These are phyloP conservation scores for Cephonodes hylas DNA, from an alignment of 2,888 invertebrate species.

Conservation along the genomic window DNA sequence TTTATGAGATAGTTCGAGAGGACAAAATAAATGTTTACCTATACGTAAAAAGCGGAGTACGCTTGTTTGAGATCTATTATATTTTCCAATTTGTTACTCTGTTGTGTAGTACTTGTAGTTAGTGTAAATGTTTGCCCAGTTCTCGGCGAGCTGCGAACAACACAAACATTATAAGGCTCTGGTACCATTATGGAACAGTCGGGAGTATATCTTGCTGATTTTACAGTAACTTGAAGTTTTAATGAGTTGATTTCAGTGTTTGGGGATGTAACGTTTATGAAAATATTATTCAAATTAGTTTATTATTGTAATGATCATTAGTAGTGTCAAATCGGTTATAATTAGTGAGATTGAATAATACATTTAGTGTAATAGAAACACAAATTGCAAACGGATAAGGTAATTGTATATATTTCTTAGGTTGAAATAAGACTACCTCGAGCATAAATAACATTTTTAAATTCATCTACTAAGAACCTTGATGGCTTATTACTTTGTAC, in stretches of 20 bases:
- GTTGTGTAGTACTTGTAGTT: background rate
- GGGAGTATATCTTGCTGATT: constrained; percentile 46
- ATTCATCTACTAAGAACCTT: constrained; percentile 35
- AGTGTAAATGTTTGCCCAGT: background rate
- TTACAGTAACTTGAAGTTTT: constrained; percentile 54
- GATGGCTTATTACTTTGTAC: constrained; percentile 20
- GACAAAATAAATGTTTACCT: constrained; percentile 42
- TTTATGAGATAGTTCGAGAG: constrained; percentile 57
- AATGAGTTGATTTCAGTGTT: constrained; percentile 56
- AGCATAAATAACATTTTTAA: constrained; percentile 34
- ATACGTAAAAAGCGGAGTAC: constrained; percentile 17
- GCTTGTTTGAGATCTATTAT: constrained; percentile 11
- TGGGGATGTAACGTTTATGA: constrained; percentile 29
- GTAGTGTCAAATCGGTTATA: background rate
- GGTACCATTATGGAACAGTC: constrained; percentile 48
- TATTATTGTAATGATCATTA: too few species aligned
- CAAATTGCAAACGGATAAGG: background rate
- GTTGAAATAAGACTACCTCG: background rate
- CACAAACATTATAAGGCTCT: constrained; percentile 27
- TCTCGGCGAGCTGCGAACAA: background rate
- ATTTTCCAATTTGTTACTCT: constrained; percentile 7
- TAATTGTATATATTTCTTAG: background rate
- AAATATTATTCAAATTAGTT: constrained; percentile 19
- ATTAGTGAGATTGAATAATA: background rate
- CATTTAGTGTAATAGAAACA: background rate